These are phyloP conservation scores for Oceanites oceanicus DNA, from an alignment of 2,113 vertebrate genomes.

Conservation along the genomic window DNA sequence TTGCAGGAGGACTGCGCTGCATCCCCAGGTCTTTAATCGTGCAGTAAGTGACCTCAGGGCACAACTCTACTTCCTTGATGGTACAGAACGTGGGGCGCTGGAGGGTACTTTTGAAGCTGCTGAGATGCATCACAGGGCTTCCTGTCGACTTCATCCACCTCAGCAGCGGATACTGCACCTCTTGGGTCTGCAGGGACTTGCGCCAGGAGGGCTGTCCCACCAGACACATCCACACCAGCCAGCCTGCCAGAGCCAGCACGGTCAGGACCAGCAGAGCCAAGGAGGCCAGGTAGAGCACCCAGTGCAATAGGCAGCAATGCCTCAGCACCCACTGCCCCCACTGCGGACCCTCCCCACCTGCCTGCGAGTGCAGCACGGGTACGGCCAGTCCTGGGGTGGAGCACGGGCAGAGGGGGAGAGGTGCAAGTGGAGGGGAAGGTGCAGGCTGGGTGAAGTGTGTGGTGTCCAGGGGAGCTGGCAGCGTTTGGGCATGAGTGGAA, in stretches of 20 bases:
- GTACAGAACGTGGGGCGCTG: not conserved
- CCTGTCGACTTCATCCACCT: not conserved
- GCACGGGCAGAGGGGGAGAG: not conserved
- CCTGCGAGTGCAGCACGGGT: rapidly evolving
- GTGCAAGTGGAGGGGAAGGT: not conserved
- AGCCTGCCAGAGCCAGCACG: not conserved
- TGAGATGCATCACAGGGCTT: not conserved
- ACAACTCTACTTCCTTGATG: slow-evolving; percentile 46
- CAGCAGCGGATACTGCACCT: not conserved
- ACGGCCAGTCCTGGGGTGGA: not conserved
- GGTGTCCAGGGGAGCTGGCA: not conserved
- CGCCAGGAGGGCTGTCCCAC: not conserved
- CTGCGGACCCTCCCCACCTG: not conserved
- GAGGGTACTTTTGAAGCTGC: not conserved
- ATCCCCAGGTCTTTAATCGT: slow-evolving; percentile 22
- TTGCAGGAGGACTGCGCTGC: not conserved
- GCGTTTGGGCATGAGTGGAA: not conserved
- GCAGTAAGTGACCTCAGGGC: slow-evolving; percentile 38
- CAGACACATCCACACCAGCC: slow-evolving; percentile 14
- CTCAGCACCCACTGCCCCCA: not conserved
- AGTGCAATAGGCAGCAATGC: slow-evolving; percentile 35
- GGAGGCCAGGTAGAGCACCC: not conserved
- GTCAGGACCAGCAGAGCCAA: not conserved
- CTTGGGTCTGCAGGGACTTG: not conserved
- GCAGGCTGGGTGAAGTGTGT: not conserved